Percentiles rank a stretch among this genome's conserved stretches.
Evolutionary conservation across 2,888 invertebrate genomes (phyloP).

Genomic region (Sarcophaga variegata): DNA sequence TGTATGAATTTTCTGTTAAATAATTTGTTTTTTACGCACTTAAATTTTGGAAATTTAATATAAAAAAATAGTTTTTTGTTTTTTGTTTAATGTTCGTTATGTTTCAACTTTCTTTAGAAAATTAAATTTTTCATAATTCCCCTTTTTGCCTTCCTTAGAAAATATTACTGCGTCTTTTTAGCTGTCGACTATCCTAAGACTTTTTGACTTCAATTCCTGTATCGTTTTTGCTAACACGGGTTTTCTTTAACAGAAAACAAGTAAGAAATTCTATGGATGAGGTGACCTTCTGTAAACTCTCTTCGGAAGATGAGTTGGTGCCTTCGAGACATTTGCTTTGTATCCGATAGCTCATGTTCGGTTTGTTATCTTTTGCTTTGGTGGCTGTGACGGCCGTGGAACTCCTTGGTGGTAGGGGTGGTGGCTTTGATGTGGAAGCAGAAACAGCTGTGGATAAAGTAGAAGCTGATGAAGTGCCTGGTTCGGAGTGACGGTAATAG

Average conservation of each 20-base stretch:
- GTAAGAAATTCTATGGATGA: conserved; percentile 80
- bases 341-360: conserved; percentile 70
- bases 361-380: conserved; percentile 55
- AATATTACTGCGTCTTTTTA: conserved; percentile 71
- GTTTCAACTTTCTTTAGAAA: neutral
- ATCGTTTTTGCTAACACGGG: conserved; percentile 73
- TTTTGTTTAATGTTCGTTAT: neutral
- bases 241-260: conserved; percentile 79
- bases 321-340: conserved; percentile 72
- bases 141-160: conserved; percentile 48
- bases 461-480: conserved; percentile 52
- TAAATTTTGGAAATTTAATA: conserved; percentile 56
- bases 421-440: conserved; percentile 68
- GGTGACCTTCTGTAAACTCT: conserved; percentile 79
- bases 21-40: conserved; percentile 41
- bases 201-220: conserved; percentile 73
- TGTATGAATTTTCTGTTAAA: neutral
- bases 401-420: conserved; percentile 65
- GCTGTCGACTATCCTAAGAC: conserved; percentile 76
- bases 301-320: conserved; percentile 78
- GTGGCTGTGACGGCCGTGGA: conserved; percentile 54
- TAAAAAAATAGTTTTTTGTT: conserved; percentile 1
- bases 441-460: conserved; percentile 43
- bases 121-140: neutral
- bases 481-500: conserved; percentile 75